phyloP scores from a whole-genome alignment of 2,113 vertebrate genomes.

The Dolichallabes microphthalmus region DNA sequence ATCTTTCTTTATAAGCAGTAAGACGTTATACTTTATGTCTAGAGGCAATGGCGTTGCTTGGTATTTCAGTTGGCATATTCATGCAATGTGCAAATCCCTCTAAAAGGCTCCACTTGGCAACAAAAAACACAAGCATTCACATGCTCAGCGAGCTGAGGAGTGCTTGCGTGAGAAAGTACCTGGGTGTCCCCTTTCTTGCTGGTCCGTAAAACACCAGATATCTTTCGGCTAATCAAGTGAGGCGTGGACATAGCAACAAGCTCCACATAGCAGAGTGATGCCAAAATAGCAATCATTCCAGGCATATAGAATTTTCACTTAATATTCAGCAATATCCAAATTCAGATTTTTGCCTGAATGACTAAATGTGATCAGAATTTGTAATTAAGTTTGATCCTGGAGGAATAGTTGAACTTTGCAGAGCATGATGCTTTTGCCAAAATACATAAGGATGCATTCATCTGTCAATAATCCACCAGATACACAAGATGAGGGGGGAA shows the following conservation, averaged over 20 bases:
- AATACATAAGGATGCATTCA: constrained; percentile 1
- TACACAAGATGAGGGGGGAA: background rate
- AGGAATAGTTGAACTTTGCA: background rate
- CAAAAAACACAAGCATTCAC: constrained; percentile 1
- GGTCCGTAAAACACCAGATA: constrained; percentile 42
- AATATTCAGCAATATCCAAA: background rate
- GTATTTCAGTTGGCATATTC: background rate
- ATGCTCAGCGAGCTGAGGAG: background rate
- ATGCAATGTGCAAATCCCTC: constrained; percentile 5
- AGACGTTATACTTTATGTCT: background rate
- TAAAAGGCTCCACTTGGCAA: background rate
- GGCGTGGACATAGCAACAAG: constrained; percentile 3
- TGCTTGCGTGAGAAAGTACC: constrained; percentile 46
- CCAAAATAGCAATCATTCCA: constrained; percentile 16
- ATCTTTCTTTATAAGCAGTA: background rate
- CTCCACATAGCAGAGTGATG: background rate
- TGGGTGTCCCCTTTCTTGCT: constrained; percentile 47
- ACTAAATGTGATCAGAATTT: background rate
- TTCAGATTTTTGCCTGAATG: background rate
- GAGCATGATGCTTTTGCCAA: constrained; percentile 6
- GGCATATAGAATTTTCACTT: background rate
- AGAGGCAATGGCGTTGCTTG: background rate
- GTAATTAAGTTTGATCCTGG: background rate
- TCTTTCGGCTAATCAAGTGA: constrained; percentile 21
- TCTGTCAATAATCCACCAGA: background rate